Percentiles rank a stretch among this genome's conserved stretches.
Evolutionary conservation across 2,797 vertebrate species (phyloP).

Genomic region (Ispidina picta): DNA sequence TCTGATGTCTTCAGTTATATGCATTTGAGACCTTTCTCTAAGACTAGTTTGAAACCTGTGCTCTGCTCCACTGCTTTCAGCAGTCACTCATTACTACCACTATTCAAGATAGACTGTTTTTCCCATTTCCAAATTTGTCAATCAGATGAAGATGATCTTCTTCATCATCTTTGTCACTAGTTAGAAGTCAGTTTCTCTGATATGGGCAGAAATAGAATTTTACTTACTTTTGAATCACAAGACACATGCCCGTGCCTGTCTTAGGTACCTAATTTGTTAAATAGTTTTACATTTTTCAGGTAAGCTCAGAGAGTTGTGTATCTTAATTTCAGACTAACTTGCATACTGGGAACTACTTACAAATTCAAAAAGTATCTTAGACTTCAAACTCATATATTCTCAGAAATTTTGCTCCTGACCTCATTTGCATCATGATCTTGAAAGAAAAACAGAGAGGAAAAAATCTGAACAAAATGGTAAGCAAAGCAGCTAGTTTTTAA

Average conservation of each 20-base stretch:
- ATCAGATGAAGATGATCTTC: background rate
- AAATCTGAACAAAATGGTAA: background rate
- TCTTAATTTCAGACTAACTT: background rate
- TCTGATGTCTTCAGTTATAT: background rate
- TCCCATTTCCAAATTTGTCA: background rate
- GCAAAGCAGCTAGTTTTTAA: background rate
- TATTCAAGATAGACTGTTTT: background rate
- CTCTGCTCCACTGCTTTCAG: background rate
- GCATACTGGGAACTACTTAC: background rate
- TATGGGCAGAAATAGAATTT: background rate
- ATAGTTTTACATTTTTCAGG: background rate
- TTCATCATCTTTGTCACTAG: background rate
- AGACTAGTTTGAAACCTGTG: background rate
- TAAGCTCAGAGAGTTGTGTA: background rate
- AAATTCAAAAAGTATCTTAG: background rate
- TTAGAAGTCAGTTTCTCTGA: background rate
- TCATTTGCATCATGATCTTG: background rate
- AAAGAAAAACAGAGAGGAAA: slow-evolving; percentile 12
- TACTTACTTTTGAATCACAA: background rate
- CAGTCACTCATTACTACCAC: background rate
- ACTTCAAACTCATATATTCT: background rate
- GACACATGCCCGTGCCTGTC: background rate
- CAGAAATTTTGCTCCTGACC: background rate
- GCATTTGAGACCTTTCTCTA: background rate
- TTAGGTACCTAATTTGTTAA: background rate